phyloP scores from a whole-genome alignment of 2,797 vertebrate genomes.

The Syngnathus acus region DNA sequence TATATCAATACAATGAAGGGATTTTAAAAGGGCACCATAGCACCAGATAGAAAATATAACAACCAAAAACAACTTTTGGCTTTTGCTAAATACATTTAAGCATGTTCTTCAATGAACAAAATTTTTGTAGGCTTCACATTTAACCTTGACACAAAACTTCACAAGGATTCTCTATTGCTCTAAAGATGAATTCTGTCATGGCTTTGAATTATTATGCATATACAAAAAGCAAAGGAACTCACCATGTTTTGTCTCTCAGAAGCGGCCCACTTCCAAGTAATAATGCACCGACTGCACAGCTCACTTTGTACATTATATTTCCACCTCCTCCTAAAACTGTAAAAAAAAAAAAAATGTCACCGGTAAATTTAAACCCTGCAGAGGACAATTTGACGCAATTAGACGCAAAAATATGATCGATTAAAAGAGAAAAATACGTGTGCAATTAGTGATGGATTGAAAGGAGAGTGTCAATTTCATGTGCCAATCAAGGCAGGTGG shows the following conservation, averaged over 20 bases:
- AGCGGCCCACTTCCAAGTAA: conserved; percentile 45
- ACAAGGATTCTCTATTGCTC: not conserved
- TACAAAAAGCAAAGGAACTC: conserved; percentile 56
- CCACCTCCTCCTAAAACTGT: conserved; percentile 57
- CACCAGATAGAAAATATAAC: not conserved
- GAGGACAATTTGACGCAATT: conserved; percentile 66
- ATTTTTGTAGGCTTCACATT: not conserved
- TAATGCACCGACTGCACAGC: conserved; percentile 59
- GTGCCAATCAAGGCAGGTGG: conserved; percentile 63
- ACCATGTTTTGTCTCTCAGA: conserved; percentile 51
- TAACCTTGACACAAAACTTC: not conserved
- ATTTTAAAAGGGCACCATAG: too few relatives aligned
- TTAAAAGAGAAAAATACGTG: conserved; percentile 52
- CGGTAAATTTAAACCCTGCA: conserved; percentile 67
- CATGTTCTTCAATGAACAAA: not conserved
- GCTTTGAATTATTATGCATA: conserved; percentile 2
- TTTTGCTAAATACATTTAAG: not conserved
- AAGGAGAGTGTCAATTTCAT: conserved; percentile 65
- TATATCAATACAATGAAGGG: not conserved
- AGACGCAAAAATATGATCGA: conserved; percentile 51
- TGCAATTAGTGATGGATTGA: conserved; percentile 69
- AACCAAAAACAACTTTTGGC: not conserved
- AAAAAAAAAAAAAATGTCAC: conserved; percentile 45
- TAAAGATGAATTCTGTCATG: not conserved
- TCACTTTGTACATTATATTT: conserved; percentile 57